These are phyloP conservation scores for Poecilia gillii DNA, from an alignment of 2,797 vertebrate species.

Conservation along the genomic window DNA sequence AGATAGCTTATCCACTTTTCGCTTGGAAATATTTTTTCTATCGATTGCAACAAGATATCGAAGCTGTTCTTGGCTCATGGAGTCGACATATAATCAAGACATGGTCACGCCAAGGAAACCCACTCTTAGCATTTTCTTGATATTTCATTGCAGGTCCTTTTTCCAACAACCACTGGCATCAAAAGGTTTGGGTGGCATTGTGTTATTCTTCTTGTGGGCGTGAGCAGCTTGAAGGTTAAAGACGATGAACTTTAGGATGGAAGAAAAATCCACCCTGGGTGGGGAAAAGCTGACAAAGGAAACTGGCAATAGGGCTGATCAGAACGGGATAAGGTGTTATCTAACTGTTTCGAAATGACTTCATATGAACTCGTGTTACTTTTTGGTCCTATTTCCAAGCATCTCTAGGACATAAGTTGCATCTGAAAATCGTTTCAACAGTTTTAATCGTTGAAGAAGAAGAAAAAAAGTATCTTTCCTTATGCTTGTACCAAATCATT, in stretches of 20 bases:
- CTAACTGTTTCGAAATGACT: background rate
- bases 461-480: too few species aligned
- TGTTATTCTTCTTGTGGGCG: conserved; percentile 51
- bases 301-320: conserved; percentile 24
- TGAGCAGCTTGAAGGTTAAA: conserved; percentile 43
- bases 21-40: background rate
- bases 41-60: conserved; percentile 16
- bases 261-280: conserved; percentile 37
- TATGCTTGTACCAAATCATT: background rate
- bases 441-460: background rate
- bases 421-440: background rate
- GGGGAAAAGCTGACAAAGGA: conserved; percentile 41
- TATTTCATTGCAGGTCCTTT: conserved; percentile 46
- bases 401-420: background rate
- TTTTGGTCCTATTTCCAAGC: background rate
- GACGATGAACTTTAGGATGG: conserved; percentile 31
- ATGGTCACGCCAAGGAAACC: conserved; percentile 20
- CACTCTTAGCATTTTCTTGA: conserved; percentile 19
- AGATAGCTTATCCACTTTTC: background rate
- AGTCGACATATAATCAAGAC: conserved; percentile 28
- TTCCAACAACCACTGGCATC: conserved; percentile 38
- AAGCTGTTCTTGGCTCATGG: conserved; percentile 2
- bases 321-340: conserved; percentile 14
- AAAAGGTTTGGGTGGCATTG: background rate
- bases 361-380: conserved; percentile 1